A percentile compares a stretch with the other conserved stretches of the same genome.
Evolutionary conservation across 1,140 invertebrate genomes (phyloP).

Genomic region (Pseudomyrmex sp.): DNA sequence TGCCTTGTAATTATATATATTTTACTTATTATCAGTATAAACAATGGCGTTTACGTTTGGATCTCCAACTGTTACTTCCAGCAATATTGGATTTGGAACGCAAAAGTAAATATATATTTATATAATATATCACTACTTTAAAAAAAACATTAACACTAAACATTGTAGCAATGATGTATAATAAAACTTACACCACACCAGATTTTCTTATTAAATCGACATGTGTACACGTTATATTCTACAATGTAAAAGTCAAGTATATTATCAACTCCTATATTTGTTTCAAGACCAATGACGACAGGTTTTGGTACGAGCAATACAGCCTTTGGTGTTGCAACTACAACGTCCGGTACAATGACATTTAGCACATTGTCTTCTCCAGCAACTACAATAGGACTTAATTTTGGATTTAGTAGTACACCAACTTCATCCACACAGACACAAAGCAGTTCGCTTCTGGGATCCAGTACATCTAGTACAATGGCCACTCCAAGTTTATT

Average conservation of each 20-base stretch:
- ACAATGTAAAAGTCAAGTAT: not conserved
- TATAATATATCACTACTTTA: conserved; percentile 1
- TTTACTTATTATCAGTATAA: not conserved
- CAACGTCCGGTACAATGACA: conserved; percentile 62
- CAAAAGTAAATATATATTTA: conserved; percentile 70
- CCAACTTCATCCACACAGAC: conserved; percentile 45
- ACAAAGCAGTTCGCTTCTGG: conserved; percentile 56
- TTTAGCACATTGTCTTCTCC: conserved; percentile 66
- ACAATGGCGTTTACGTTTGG: conserved; percentile 77
- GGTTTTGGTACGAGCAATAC: conserved; percentile 67
- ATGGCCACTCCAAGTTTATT: conserved; percentile 69
- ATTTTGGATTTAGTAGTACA: conserved; percentile 77
- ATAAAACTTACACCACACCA: not conserved
- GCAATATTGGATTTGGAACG: conserved; percentile 74
- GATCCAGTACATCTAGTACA: conserved; percentile 64
- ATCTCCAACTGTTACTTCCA: conserved; percentile 72
- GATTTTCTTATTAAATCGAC: too few species aligned
- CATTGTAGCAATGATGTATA: not conserved
- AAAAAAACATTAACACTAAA: conserved; percentile 15
- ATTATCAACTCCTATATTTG: conserved; percentile 4
- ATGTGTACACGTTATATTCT: not conserved
- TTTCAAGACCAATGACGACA: conserved; percentile 66
- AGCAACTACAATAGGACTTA: conserved; percentile 67
- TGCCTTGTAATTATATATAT: too few species aligned
- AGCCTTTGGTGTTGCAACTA: conserved; percentile 68